A percentile compares a stretch with the other conserved stretches of the same genome.
Evolutionary conservation across 2,888 invertebrate genomes (phyloP).

Genomic region (Lasioglossum calceatum): DNA sequence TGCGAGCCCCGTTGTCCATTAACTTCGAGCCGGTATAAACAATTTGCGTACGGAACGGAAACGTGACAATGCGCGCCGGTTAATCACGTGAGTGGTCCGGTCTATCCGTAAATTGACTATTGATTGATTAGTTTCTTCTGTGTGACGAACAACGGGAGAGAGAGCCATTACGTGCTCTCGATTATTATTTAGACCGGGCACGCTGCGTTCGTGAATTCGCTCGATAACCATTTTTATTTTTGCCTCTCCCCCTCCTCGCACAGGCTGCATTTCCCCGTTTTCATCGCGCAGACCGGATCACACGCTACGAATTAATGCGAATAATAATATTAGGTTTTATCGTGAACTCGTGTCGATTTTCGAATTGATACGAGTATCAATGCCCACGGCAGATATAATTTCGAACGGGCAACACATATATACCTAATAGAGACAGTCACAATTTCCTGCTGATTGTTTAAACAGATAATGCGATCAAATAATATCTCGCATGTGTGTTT

Average conservation of each 20-base stretch:
- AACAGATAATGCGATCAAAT: not conserved
- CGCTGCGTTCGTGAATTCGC: not conserved
- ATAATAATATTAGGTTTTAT: slow-evolving; percentile 2
- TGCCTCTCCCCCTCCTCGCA: not conserved
- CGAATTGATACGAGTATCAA: not conserved
- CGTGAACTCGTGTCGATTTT: not conserved
- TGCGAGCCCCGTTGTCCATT: slow-evolving; percentile 42
- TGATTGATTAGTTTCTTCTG: slow-evolving; percentile 72
- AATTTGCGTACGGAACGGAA: slow-evolving; percentile 45
- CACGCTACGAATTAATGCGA: not conserved
- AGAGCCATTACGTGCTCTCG: slow-evolving; percentile 51
- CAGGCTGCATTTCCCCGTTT: not conserved
- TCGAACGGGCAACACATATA: not conserved
- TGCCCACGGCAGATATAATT: not conserved
- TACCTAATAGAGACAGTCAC: not conserved
- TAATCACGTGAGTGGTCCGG: slow-evolving; percentile 56
- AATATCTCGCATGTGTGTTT: not conserved
- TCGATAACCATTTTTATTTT: slow-evolving; percentile 30
- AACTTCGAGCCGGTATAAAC: slow-evolving; percentile 51
- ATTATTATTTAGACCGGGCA: slow-evolving; percentile 53
- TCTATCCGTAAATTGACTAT: slow-evolving; percentile 65
- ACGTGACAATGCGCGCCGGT: slow-evolving; percentile 51
- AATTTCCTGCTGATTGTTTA: not conserved
- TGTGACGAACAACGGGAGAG: slow-evolving; percentile 46
- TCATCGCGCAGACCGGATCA: not conserved